Conservation (phyloP, 2,113 vertebrate species). For the Syngnathoides biaculeatus region DNA sequence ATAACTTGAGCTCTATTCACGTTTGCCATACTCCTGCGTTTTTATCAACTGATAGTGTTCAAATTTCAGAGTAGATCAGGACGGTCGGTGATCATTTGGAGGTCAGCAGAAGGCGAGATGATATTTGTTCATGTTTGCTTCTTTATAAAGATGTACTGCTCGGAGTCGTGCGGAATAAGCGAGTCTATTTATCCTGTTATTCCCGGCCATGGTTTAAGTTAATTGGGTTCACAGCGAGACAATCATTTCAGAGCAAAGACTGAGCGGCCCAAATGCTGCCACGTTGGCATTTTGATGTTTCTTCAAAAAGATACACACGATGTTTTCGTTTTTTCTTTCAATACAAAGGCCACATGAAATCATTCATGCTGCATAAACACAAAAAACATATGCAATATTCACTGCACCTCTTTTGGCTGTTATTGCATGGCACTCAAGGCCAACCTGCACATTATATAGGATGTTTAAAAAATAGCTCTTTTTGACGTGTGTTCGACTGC, state of each 20-base stretch:
- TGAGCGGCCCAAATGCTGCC: background rate
- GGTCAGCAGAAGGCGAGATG: background rate
- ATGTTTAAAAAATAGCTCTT: background rate
- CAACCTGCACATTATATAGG: background rate
- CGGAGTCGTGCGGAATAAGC: background rate
- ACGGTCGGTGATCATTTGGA: background rate
- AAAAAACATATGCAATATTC: background rate
- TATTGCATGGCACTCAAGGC: background rate
- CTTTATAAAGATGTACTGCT: background rate
- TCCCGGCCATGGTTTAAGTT: background rate
- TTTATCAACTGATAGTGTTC: background rate
- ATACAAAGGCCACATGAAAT: background rate
- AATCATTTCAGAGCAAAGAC: background rate
- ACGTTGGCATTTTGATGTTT: background rate
- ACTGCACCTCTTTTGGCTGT: background rate
- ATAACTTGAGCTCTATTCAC: background rate
- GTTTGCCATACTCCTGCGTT: background rate
- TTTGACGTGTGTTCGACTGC: slow-evolving; percentile 2
- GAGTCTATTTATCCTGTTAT: background rate
- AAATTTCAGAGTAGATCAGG: background rate
- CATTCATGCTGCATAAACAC: background rate
- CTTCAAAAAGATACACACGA: background rate
- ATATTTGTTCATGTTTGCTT: background rate
- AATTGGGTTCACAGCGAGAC: background rate
- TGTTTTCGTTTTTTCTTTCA: background rate